Base-by-base conservation (phyloP, 2,888 invertebrate genomes). In the Diploptera punctata region DNA sequence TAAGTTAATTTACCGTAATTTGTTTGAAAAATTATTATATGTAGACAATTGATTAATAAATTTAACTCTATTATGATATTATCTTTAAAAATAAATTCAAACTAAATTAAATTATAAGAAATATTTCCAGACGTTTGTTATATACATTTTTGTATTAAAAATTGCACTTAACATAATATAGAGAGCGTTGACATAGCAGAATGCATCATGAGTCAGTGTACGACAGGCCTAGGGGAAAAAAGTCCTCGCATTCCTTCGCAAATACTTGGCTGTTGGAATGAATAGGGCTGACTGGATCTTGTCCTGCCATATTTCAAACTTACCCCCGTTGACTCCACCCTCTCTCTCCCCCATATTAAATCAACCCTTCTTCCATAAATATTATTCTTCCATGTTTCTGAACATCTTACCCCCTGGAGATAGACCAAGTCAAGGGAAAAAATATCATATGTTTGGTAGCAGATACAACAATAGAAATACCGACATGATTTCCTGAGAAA, bases 291-390 rank as follows among this genome's bases (percentile, higher is more conserved):
- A 18, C 52, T 21, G 52, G 16, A 9, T 7, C 19, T 21, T 21
- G 52, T 52, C 18, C 19, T 52, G 29, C 57, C 57, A 57, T 57
- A 29, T 57, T 57, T 57, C 57, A 29, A 57, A 57, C 4, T 10
- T 29, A 29, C 57, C 57, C 57, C 24, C 2, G 9, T 13, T 21
- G 24, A 52, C 52, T 52, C 49, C 24, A 52, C 52, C 52, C 52
- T 52, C 24, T 2, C 52, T 21, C 13, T 9, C 52, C 24, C 16
- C 54, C 13, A 24, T n/a, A 29, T 57, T 57, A 57, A 29, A 57
- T 57, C 57, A 57, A 57, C 57, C 57, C 57, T 57, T 57, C 29
- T 57, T 57, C 29, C 57, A 57, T 57, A 54, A 54, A 54, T 24
- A 54, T 24, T 54, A 19, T 24, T 54, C 26, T 54, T 24, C 5